Base-by-base conservation (phyloP, 2,888 invertebrate species). In the Xylocampa areola region DNA sequence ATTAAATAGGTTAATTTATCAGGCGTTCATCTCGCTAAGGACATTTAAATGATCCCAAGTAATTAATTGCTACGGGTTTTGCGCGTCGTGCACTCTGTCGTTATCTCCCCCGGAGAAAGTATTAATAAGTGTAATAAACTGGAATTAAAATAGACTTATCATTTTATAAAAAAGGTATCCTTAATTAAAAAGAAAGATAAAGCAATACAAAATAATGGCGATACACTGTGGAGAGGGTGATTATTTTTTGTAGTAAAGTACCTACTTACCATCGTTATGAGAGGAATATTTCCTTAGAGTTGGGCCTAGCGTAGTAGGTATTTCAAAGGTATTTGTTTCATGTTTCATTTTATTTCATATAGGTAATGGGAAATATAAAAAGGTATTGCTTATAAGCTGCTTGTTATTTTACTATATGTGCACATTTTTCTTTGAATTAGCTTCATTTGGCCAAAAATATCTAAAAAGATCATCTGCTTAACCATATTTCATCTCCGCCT, bases 41-140 rank as follows among this genome's bases (percentile, higher is more conserved):
- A 74, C 62, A 61, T 78, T 79, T 50, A 66, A 62, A 74, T 79
- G 66, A 80, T 80, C 76, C 69, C 51, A 44, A 64, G 62, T 80
- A 77, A 81, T 80, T 73, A 77, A 81, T 80, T 77, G 67, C 55
- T 45, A 43, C 41, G 59, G 64, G 69, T 70, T 73, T 61, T 41
- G 41, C 36, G 45, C 43, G 44, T 55, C 68, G 58, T 64, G 52
- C 59, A 65, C 48, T 50, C 21, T 36, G 25, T 44, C 58, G 64
- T 63, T 64, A 73, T 61, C 51, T 54, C 51, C 17, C 58, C 27
- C 33, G 21, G 21, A 58, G 61, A 58, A 64, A 53, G 62, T 57
- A 69, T 64, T 69, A 57, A 58, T 64, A 68, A 63, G 44, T 35
- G 39, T 50, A 51, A 57, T 69, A 47, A 66, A 50, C 33, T 48